phyloP scores from a whole-genome alignment of 2,113 vertebrate genomes.

The Oncorhynchus clarkii region DNA sequence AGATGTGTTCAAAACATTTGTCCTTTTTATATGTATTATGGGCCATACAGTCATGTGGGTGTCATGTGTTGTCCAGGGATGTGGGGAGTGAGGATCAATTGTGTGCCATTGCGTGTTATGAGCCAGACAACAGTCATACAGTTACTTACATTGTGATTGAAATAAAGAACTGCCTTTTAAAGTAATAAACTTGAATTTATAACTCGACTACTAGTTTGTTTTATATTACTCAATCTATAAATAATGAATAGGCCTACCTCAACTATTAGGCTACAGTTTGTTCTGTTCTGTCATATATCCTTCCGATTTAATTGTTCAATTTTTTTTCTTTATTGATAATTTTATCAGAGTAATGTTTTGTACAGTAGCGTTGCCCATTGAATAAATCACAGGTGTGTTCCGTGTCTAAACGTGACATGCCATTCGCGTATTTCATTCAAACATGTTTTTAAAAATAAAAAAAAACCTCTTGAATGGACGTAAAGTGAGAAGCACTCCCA shows the following conservation, averaged over 20 bases:
- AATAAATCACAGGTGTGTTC: too few relatives aligned
- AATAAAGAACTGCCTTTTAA: conserved; percentile 42
- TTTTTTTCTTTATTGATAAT: neutral
- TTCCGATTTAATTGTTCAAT: neutral
- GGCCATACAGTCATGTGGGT: neutral
- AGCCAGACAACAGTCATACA: conserved; percentile 34
- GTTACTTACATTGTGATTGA: conserved; percentile 42
- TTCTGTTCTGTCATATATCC: neutral
- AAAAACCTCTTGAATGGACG: conserved; percentile 13
- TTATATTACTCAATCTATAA: neutral
- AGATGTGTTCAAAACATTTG: conserved; percentile 28
- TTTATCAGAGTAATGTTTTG: too few relatives aligned
- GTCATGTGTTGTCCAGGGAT: conserved; percentile 26
- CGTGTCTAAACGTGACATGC: too few relatives aligned
- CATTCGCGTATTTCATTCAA: too few relatives aligned
- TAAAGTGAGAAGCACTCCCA: neutral
- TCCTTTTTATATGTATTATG: conserved; percentile 40
- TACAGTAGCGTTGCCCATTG: too few relatives aligned
- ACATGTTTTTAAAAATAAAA: too few relatives aligned
- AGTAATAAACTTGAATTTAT: conserved; percentile 58
- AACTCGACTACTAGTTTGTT: conserved; percentile 14
- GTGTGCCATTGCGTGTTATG: conserved; percentile 32
- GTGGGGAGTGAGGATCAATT: neutral
- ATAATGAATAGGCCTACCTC: too few relatives aligned
- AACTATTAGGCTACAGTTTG: too few relatives aligned